Conservation (phyloP, 2,797 vertebrate genomes). For the Danio jaintianensis region DNA sequence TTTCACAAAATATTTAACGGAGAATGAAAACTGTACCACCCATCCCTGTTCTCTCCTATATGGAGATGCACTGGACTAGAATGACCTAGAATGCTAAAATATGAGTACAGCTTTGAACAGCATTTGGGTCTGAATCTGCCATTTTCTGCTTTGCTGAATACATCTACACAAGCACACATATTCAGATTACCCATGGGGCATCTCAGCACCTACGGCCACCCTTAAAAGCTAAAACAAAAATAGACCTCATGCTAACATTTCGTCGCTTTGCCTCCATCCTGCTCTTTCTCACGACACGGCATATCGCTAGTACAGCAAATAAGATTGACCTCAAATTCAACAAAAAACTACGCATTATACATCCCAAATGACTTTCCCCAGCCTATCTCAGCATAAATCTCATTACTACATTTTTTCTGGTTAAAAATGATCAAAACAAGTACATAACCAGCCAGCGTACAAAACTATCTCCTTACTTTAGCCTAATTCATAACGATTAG, state of each 20-base stretch:
- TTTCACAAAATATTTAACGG: background rate
- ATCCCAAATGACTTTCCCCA: background rate
- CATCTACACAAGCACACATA: slow-evolving; percentile 12
- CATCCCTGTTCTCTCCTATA: background rate
- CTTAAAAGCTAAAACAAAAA: slow-evolving; percentile 26
- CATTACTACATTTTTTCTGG: no score
- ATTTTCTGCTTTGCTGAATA: slow-evolving; percentile 17
- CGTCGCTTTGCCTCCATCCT: background rate
- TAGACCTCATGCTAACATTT: background rate
- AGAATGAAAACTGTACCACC: background rate
- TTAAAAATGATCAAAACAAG: no score
- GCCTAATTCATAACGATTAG: no score
- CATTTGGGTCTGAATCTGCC: slow-evolving; percentile 18
- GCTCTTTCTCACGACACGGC: background rate
- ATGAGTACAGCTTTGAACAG: slow-evolving; percentile 12
- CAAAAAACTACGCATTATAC: background rate
- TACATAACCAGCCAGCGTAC: no score
- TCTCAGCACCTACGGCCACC: background rate
- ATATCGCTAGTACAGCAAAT: background rate
- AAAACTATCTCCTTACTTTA: no score
- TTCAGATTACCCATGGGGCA: background rate
- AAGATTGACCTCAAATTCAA: background rate
- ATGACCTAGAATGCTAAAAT: slow-evolving; percentile 24
- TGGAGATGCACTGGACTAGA: slow-evolving; percentile 3
- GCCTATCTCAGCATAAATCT: background rate